Evolutionary conservation across 2,797 vertebrate genomes (phyloP), one percentile per base, ranked within the genome.

Genomic region (Podarcis lilfordi): DNA sequence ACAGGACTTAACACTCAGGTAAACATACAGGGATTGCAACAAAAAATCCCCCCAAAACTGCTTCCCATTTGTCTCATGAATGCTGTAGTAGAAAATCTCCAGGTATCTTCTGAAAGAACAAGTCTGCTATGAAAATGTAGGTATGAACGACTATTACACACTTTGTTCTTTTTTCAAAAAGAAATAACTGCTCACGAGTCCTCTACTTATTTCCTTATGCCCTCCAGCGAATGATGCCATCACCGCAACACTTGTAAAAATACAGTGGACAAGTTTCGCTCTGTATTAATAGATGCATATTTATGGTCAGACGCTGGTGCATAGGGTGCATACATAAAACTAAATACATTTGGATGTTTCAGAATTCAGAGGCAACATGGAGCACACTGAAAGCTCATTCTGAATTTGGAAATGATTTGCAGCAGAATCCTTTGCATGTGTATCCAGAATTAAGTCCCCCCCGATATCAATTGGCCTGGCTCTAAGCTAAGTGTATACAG

Each of bases 371-470:
- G 32, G 71, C 37, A 82, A 68, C 76, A 95, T 93, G 90, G 87
- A 35, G 76, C 71, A 89, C 91, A 94, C n/a, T 93, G 94, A 96
- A 96, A 97, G 94, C 86, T 93, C 93, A 95, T 92, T 94, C 94
- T 89, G 92, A 93, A 92, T 94, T 96, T 92, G 91, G 93, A 95
- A 96, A 93, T 95, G 88, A 96, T 93, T 95, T 91, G 59, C 8
- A 74, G 32, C 15, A 37, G 15, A 72, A 72, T 72, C 32, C 35
- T 74, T 35, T 37, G 35, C 15, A 37, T 8, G 19, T 37, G 19
- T 74, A 35, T 37, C 37, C 21, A 35, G 19, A 74, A 74, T 21
- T 74, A 35, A 35, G 32, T 74, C 61, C 61, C 21, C 15, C 19
- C 21, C 37, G 72, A 74, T 19, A 74, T 19, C 35, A 35, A 21